Evolutionary conservation across 1,140 invertebrate species (phyloP), one percentile per base, ranked within the genome.

Genomic region (Drosophila cardini): DNA sequence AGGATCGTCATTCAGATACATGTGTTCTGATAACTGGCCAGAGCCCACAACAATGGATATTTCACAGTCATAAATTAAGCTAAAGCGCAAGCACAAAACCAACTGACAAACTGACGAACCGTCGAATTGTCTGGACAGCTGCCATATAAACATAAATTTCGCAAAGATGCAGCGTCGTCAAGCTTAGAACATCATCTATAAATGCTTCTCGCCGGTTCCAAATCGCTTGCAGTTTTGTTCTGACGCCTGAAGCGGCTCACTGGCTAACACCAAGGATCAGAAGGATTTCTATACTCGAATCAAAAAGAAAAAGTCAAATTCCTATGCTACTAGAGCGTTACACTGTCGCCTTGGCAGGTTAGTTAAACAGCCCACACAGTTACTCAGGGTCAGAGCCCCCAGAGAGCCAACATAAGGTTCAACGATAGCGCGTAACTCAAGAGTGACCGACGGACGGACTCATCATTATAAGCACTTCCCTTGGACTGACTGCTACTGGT

Each of bases 381-480:
- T n/a, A 26, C 65, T 63, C 69, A 72, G 55, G 73, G 73, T 72
- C 73, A 42, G 40, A n/a, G 48, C 21, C n/a, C 34, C 45, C 30
- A 15, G 40, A n/a, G 71, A 78, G 70, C 62, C 62, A 50, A 40
- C 67, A 50, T 62, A 53, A 70, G 67, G 67, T 71, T 16, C 53
- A 63, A 57, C 62, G 53, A 6, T 50, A 57, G 75, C 79, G 71
- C 75, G 80, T 79, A 85, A 84, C 81, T 85, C 81, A 84, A 85
- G 38, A 80, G 80, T 83, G 76, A 71, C 55, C 72, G 76, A 26
- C 2, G 21, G 4, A 26, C 21, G 21, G 21, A 26, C 21, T 77
- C 80, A 72, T 89, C 74, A 80, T 77, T 78, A 89, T 89, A 78
- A 89, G 77, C 84, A 89, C 80, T 89, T 89, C 84, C 84, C 84